Evolutionary conservation across 2,113 vertebrate species (phyloP).

Genomic region (Hippocampus zosterae): DNA sequence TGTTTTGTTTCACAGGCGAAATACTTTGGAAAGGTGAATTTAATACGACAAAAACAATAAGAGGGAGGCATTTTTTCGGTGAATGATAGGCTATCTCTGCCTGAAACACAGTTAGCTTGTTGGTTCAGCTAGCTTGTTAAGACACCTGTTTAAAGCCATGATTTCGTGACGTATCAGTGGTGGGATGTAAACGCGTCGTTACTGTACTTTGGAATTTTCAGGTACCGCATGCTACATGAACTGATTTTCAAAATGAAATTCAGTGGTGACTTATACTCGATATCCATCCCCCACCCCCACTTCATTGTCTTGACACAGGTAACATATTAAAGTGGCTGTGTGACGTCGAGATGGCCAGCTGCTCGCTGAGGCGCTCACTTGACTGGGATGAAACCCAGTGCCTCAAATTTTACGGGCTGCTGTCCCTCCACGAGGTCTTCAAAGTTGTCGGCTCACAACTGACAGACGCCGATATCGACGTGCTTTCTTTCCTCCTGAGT

Average conservation of each 20-base stretch:
- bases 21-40: not conserved
- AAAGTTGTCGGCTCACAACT: conserved; percentile 84
- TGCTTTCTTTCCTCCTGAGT: conserved; percentile 82
- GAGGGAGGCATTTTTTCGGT: conserved; percentile 23
- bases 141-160: not conserved
- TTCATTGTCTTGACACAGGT: conserved; percentile 23
- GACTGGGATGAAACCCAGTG: conserved; percentile 86
- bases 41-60: not conserved
- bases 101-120: not conserved
- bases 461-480: conserved; percentile 79
- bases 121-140: not conserved
- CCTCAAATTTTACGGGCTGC: conserved; percentile 82
- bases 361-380: conserved; percentile 51
- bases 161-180: no score
- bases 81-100: not conserved
- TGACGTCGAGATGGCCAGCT: conserved; percentile 54
- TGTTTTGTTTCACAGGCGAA: not conserved
- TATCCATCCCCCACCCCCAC: no score
- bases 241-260: no score
- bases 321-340: conserved; percentile 11
- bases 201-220: no score
- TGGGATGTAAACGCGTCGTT: no score
- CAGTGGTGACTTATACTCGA: no score
- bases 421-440: conserved; percentile 84
- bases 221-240: no score